Percentiles rank a stretch among this genome's conserved stretches.
phyloP scores from a whole-genome alignment of 2,888 invertebrate genomes.

The Papilio protenor region DNA sequence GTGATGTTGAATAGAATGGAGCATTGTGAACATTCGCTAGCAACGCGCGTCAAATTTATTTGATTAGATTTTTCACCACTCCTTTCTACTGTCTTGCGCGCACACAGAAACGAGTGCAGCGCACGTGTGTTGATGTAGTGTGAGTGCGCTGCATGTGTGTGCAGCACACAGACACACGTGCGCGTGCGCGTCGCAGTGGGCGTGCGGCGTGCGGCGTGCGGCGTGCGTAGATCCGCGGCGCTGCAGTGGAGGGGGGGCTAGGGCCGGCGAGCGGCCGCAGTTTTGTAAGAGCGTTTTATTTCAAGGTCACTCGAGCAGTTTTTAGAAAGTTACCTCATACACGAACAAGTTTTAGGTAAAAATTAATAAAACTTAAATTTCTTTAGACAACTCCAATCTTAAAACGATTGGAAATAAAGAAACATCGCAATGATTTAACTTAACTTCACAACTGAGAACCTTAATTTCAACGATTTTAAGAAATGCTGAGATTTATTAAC shows the following conservation, averaged over 20 bases:
- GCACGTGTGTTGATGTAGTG: constrained; percentile 51
- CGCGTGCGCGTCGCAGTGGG: constrained; percentile 57
- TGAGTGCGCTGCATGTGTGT: constrained; percentile 54
- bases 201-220: constrained; percentile 60
- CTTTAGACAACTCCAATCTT: constrained; percentile 35
- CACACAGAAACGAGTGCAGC: constrained; percentile 56
- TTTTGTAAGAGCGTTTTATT: constrained; percentile 84
- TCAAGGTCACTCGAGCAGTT: constrained; percentile 83
- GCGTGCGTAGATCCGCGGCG: constrained; percentile 71
- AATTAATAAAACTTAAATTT: constrained; percentile 57
- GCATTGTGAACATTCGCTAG: constrained; percentile 1
- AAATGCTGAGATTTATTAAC: not conserved
- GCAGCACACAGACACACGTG: constrained; percentile 43
- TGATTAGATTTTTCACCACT: constrained; percentile 74
- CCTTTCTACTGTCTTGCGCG: constrained; percentile 68
- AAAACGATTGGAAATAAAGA: not conserved
- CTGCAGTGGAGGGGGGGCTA: constrained; percentile 67
- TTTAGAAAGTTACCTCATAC: constrained; percentile 83
- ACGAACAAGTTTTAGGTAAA: constrained; percentile 69
- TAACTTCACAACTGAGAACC: not conserved
- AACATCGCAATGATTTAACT: not conserved
- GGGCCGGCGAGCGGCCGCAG: constrained; percentile 78
- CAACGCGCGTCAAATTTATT: constrained; percentile 52
- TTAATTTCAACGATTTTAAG: not conserved
- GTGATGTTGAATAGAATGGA: constrained; percentile 48